Base-by-base conservation (phyloP, 2,113 vertebrate genomes). In the Podilymbus podiceps region DNA sequence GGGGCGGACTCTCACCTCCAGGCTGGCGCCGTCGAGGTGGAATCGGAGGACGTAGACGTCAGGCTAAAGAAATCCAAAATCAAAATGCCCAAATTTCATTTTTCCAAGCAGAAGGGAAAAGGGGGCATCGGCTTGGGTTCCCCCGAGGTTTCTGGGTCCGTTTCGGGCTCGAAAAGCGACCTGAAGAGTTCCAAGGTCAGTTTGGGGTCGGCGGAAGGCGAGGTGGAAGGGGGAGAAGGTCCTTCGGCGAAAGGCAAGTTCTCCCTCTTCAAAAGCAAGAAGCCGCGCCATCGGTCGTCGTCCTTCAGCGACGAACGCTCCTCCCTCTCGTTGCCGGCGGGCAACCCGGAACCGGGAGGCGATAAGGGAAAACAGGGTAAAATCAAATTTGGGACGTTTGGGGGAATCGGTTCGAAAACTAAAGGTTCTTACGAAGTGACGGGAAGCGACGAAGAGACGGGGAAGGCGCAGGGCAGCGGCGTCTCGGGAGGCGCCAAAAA, bases 361-460 rank as follows among this genome's bases (percentile, higher is more conserved):
- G 96, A 72, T 4, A 99, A 98, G 82, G 98, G 98, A 63, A 98
- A 99, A 82, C 98, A 98, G 9, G 97, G 98, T 69, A 99, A 98
- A 86, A 90, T 98, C 75, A 99, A 99, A 92, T 99, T 99, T 78
- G 99, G 99, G 62, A 99, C 99, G 20, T 99, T 99, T 75, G 99
- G 99, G 71, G 99, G 99, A 12, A 98, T 99, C 82, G 99, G 99
- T 72, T 98, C 99, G 53, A 99, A 98, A 96, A 98, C 98, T 71
- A 99, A 99, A 97, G 99, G 99, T 25, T 98, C 98, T 44, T 99
- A 99, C 85, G 99, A 99, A 98, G 99, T 99, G 71, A 98, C 99
- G 1, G 98, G 98, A 15, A 99, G 98, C 16, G 98, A 98, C 9
- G 99, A 99, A 3, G 99, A 98, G 87, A 44, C 72, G 64, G 95